These are phyloP conservation scores for Verasper variegatus DNA, from an alignment of 2,113 vertebrate genomes.

Conservation along the genomic window DNA sequence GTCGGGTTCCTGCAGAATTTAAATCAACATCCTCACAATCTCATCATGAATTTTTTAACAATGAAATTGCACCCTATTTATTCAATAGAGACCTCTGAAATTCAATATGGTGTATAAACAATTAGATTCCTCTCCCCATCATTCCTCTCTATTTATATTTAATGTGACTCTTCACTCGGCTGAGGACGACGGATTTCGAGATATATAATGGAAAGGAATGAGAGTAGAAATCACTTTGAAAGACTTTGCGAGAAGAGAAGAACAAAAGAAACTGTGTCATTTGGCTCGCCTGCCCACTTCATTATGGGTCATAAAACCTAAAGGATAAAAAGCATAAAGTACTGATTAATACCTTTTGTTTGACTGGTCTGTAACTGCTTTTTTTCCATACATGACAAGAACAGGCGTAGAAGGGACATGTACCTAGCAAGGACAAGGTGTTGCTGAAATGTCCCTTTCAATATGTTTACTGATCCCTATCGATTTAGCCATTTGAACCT, in stretches of 20 bases:
- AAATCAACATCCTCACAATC: conserved; percentile 72
- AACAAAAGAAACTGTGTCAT: conserved; percentile 25
- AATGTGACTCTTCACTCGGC: conserved; percentile 69
- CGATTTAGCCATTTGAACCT: background rate
- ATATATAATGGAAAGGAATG: conserved; percentile 36
- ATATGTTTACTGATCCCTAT: background rate
- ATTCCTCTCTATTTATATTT: conserved; percentile 80
- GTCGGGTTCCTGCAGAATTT: conserved; percentile 42
- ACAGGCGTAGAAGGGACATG: background rate
- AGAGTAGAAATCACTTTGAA: conserved; percentile 29
- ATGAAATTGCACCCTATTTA: conserved; percentile 75
- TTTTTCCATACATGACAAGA: conserved; percentile 9
- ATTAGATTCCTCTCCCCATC: conserved; percentile 77
- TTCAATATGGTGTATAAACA: conserved; percentile 80
- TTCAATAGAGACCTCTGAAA: conserved; percentile 76
- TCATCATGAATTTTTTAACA: conserved; percentile 77
- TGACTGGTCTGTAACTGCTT: background rate
- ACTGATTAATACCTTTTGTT: background rate
- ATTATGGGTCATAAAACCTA: conserved; percentile 33
- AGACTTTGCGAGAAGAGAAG: conserved; percentile 29
- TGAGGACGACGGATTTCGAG: conserved; percentile 41
- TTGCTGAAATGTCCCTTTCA: background rate
- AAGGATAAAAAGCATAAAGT: conserved; percentile 9
- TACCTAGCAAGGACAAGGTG: background rate
- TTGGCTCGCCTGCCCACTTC: conserved; percentile 24